phyloP scores from a whole-genome alignment of 92 coral and sea anemone genomes.

The Anthopleura xanthogrammica region DNA sequence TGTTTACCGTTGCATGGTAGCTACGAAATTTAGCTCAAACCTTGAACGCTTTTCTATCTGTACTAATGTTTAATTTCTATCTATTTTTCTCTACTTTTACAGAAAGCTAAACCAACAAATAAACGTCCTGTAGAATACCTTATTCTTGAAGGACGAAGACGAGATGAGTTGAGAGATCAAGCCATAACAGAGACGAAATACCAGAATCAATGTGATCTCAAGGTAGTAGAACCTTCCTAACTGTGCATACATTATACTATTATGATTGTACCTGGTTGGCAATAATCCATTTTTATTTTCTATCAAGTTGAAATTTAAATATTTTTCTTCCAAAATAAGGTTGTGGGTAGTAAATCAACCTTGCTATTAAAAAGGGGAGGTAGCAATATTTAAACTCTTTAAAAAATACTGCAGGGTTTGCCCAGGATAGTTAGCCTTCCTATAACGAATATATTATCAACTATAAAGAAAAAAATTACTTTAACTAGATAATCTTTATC shows the following conservation, averaged over 20 bases:
- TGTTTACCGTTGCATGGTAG: neutral
- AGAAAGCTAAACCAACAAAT: slow-evolving; percentile 96
- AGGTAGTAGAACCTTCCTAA: slow-evolving; percentile 34
- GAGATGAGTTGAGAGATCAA: slow-evolving; percentile 91
- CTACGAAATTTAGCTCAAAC: neutral
- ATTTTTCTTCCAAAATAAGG: too few relatives aligned
- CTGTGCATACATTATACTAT: neutral
- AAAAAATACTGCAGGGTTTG: too few relatives aligned
- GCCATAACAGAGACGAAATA: slow-evolving; percentile 87
- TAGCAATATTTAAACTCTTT: too few relatives aligned
- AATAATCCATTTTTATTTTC: too few relatives aligned
- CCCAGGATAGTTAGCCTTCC: too few relatives aligned
- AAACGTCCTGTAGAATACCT: slow-evolving; percentile 95
- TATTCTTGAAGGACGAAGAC: slow-evolving; percentile 83
- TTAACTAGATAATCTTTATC: too few relatives aligned
- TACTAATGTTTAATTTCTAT: neutral
- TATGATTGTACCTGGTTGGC: too few relatives aligned
- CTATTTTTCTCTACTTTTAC: neutral
- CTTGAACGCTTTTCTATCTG: neutral
- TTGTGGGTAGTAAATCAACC: too few relatives aligned
- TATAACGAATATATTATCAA: too few relatives aligned
- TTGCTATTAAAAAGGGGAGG: too few relatives aligned
- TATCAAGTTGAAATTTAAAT: too few relatives aligned
- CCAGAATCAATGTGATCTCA: slow-evolving; percentile 86
- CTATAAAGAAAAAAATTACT: too few relatives aligned